These are phyloP conservation scores for Neomonachus schauinslandi DNA, from an alignment of 2,113 vertebrate species.

Conservation along the genomic window DNA sequence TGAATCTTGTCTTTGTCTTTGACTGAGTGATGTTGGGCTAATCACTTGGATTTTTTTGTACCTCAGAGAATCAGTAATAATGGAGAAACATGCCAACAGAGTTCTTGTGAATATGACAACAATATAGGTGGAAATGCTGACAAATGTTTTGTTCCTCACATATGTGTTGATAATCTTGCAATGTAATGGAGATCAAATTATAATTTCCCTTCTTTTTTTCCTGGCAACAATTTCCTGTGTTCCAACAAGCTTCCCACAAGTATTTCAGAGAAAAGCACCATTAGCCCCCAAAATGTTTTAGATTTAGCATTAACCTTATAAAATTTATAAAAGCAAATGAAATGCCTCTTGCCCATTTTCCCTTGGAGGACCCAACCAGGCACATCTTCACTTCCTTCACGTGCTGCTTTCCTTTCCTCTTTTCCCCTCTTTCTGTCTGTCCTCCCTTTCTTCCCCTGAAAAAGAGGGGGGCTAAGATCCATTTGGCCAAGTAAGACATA, in stretches of 20 bases:
- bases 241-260: background rate
- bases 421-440: background rate
- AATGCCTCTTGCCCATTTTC: background rate
- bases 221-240: background rate
- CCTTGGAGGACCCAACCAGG: too few species aligned
- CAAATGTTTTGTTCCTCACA: background rate
- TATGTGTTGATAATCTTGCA: background rate
- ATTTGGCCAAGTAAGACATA: background rate
- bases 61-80: background rate
- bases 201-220: background rate
- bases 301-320: background rate
- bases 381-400: background rate
- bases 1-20: background rate
- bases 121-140: background rate
- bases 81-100: background rate
- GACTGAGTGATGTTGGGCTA: background rate
- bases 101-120: background rate
- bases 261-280: background rate
- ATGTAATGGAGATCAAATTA: background rate
- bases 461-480: background rate
- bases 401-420: background rate
- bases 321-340: background rate
- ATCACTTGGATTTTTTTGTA: background rate
- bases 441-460: background rate
- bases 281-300: background rate